Evolutionary conservation across 1,140 invertebrate species (phyloP).

Genomic region (Adelges cooleyi): DNA sequence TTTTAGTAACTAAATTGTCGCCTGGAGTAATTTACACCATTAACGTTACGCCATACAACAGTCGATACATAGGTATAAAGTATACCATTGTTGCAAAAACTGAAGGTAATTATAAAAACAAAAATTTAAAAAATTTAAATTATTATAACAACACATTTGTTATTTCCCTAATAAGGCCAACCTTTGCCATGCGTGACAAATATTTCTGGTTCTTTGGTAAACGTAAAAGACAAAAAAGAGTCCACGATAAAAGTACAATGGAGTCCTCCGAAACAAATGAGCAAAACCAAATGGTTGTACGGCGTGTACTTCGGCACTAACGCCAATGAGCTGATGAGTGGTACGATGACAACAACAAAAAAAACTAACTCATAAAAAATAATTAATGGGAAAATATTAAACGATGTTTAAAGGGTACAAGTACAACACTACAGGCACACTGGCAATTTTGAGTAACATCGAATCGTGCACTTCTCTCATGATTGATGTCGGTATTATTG

Average conservation of each 20-base stretch:
- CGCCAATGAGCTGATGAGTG: neutral
- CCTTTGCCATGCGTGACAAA: slow-evolving; percentile 43
- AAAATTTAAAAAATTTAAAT: slow-evolving; percentile 1
- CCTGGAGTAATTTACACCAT: slow-evolving; percentile 48
- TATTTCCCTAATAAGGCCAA: slow-evolving; percentile 36
- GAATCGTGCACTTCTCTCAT: slow-evolving; percentile 60
- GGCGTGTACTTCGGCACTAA: slow-evolving; percentile 50
- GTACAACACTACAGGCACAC: slow-evolving; percentile 46
- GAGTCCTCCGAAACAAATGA: slow-evolving; percentile 45
- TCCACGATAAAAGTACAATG: slow-evolving; percentile 52
- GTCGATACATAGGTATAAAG: slow-evolving; percentile 8
- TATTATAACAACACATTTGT: no score
- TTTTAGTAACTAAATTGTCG: slow-evolving; percentile 45
- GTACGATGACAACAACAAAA: neutral
- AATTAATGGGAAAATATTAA: slow-evolving; percentile 21
- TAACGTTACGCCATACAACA: slow-evolving; percentile 38
- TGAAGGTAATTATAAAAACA: neutral
- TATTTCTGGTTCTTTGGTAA: slow-evolving; percentile 43
- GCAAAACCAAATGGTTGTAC: slow-evolving; percentile 48
- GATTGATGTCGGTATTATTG: slow-evolving; percentile 56
- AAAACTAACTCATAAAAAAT: neutral
- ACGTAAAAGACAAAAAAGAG: slow-evolving; percentile 41
- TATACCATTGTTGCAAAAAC: slow-evolving; percentile 5
- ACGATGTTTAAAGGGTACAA: slow-evolving; percentile 42
- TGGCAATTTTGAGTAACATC: slow-evolving; percentile 47